Conservation (phyloP, 1,140 invertebrate species). For the Diorhabda elongata region DNA sequence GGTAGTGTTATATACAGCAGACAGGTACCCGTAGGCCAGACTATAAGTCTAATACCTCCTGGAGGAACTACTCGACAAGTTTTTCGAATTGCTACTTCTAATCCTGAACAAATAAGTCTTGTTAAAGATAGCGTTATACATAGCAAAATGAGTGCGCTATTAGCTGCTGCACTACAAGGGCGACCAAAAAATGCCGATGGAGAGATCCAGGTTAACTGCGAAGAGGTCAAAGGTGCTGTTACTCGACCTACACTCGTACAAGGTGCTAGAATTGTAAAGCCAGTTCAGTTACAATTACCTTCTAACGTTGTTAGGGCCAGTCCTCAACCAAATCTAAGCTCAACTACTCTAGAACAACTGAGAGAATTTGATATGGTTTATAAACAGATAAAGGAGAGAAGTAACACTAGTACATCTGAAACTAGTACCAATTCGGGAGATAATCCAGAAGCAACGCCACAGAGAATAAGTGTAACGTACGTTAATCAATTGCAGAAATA, state of each 20-base stretch:
- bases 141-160: conserved; percentile 48
- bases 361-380: conserved; percentile 78
- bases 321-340: conserved; percentile 45
- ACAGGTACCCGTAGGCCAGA: conserved; percentile 57
- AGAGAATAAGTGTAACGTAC: conserved; percentile 48
- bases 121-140: conserved; percentile 48
- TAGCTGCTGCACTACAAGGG: conserved; percentile 47
- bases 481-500: conserved; percentile 53
- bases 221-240: conserved; percentile 31
- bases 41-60: conserved; percentile 56
- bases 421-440: conserved; percentile 23
- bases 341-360: conserved; percentile 68
- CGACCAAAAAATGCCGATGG: conserved; percentile 38
- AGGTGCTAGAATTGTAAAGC: conserved; percentile 52
- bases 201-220: conserved; percentile 40
- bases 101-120: conserved; percentile 44
- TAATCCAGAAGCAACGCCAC: conserved; percentile 30
- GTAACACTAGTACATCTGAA: conserved; percentile 36
- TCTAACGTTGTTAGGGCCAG: conserved; percentile 54
- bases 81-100: conserved; percentile 44
- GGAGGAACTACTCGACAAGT: conserved; percentile 40
- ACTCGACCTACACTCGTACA: conserved; percentile 46
- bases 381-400: conserved; percentile 72
- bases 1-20: conserved; percentile 59
- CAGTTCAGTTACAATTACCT: conserved; percentile 54